phyloP scores from a whole-genome alignment of 2,797 vertebrate genomes.

The Myoxocephalus aenaeus region DNA sequence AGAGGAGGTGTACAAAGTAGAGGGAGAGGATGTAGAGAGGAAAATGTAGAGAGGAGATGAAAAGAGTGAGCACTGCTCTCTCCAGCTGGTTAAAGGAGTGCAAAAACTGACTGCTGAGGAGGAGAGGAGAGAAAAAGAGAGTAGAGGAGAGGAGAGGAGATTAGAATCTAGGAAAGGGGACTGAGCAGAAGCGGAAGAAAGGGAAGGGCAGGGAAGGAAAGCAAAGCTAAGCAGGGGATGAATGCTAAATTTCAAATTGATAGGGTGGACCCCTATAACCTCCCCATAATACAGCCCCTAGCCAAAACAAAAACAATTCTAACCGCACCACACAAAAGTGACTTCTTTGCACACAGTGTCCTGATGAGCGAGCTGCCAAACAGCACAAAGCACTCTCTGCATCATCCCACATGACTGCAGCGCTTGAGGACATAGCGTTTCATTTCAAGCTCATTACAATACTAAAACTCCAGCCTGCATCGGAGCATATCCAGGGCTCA shows the following conservation, averaged over 20 bases:
- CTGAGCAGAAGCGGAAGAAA: conserved; percentile 2
- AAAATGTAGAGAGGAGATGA: conserved; percentile 54
- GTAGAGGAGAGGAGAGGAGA: neutral
- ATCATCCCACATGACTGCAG: conserved; percentile 75
- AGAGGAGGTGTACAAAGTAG: conserved; percentile 44
- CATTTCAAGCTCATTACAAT: conserved; percentile 81
- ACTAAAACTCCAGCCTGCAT: conserved; percentile 73
- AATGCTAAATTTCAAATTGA: conserved; percentile 65
- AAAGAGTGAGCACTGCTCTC: conserved; percentile 55
- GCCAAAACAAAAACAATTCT: conserved; percentile 70
- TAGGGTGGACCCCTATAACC: conserved; percentile 61
- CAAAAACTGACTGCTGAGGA: conserved; percentile 44
- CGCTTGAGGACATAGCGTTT: conserved; percentile 75
- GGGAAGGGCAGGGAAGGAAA: neutral
- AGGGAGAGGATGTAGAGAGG: conserved; percentile 36
- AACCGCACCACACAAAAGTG: conserved; percentile 52
- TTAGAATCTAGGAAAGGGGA: neutral
- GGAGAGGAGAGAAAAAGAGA: neutral
- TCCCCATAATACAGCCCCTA: conserved; percentile 58
- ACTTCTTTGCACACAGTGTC: conserved; percentile 61
- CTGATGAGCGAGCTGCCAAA: conserved; percentile 63
- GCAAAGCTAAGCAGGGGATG: conserved; percentile 38
- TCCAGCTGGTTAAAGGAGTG: conserved; percentile 63
- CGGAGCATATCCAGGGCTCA: conserved; percentile 68
- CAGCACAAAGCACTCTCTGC: conserved; percentile 64